Base-by-base conservation (phyloP, 2,888 invertebrate species). In the Loripinus fragilis region DNA sequence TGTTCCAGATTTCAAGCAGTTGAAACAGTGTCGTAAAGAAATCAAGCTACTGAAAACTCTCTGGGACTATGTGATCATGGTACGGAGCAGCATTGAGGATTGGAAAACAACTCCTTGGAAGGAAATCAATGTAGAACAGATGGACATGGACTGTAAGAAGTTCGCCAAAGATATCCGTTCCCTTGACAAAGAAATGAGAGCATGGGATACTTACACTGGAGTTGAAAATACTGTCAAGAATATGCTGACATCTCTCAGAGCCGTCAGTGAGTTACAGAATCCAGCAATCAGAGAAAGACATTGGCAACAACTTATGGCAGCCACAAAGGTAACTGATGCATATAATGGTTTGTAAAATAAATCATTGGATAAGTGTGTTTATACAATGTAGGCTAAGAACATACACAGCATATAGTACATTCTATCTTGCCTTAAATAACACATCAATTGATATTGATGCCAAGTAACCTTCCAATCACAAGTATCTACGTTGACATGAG, bases 31-130 rank as follows among this genome's bases (percentile, higher is more conserved):
- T 91, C 95, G 98, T 83, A 97, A 97, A 91, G 99, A 99, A 93
- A 94, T 98, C 78, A 95, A 96, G 88, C 81, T 94, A 68, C 88
- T 94, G n/a, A 92, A 98, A 96, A 97, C 97, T 95, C 95, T 99
- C 17, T 99, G 99, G 99, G 98, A 99, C 94, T 98, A 98, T 92
- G 96, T 97, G 15, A 95, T 95, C 90, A 97, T 98, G 86, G 98
- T 99, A 1, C 96, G 96, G 86, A 97, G 97, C 3, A 97, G 97
- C 91, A 97, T 99, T 70, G 97, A 98, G 90, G 98, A 98, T 92
- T 99, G 99, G 99, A 98, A 98, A 94, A 98, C 97, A 0, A 98
- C 98, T 0, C 97, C 97, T 0, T 99, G 99, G 99, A 95, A 97
- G 75, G 97, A 98, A 93, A 98, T 99, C 80, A 98, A 99, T 91